Conservation (phyloP, 2,797 vertebrate species). For the Coregonus suidteri region DNA sequence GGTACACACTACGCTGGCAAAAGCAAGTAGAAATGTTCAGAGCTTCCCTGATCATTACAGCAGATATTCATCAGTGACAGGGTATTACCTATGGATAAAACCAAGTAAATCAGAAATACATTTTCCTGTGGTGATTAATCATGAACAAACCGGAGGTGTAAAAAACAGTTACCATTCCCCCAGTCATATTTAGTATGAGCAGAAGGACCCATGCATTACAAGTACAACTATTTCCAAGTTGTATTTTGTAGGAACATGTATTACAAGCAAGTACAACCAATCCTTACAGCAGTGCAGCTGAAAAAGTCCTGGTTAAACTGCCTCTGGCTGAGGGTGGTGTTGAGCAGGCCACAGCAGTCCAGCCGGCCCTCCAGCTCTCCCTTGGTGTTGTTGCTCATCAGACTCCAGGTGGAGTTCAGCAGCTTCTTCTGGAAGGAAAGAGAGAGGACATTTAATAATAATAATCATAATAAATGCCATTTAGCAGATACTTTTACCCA, state of each 20-base stretch:
- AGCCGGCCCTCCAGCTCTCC: constrained; percentile 79
- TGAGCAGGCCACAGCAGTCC: constrained; percentile 88
- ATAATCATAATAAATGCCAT: not conserved
- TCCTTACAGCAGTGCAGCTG: constrained; percentile 78
- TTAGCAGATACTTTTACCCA: not conserved
- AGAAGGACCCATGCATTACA: no score
- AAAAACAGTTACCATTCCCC: not conserved
- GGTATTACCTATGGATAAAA: not conserved
- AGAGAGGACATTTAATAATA: not conserved
- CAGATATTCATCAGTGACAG: not conserved
- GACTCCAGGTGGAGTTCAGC: constrained; percentile 80
- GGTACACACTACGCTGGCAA: not conserved
- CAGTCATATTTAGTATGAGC: no score
- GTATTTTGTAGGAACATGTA: no score
- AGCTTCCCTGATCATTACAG: not conserved
- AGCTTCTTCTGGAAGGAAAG: constrained; percentile 73
- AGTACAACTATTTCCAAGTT: no score
- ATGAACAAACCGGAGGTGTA: not conserved
- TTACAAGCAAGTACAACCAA: not conserved
- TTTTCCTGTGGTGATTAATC: not conserved
- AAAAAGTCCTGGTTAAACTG: constrained; percentile 62
- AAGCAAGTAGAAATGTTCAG: not conserved
- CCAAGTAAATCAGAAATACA: not conserved
- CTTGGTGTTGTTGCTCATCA: constrained; percentile 75
- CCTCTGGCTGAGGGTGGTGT: constrained; percentile 48